Base-by-base conservation (phyloP, 2,888 invertebrate species). In the Eupithecia subumbrata region DNA sequence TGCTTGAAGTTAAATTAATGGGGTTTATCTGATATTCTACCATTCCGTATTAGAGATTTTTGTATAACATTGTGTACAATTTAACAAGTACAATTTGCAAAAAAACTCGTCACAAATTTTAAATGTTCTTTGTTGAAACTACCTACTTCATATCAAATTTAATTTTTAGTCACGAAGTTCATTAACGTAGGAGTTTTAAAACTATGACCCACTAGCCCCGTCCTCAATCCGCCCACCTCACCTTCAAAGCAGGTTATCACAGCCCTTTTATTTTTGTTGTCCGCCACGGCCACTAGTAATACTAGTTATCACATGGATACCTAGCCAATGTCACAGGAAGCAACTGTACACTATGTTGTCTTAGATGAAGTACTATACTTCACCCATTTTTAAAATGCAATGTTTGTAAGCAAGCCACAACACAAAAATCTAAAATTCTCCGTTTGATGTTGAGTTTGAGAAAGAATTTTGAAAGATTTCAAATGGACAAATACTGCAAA, bases 231-330 rank as follows among this genome's bases (percentile, higher is more conserved):
- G 75, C 14, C 77, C 77, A 75, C 81, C 71, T 69, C 43, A 25
- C 52, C 67, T 76, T 56, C 69, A 75, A 72, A 79, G 75, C 81
- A 78, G 80, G 81, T 82, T 82, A 82, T 80, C 81, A 80, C 78
- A 78, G 80, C 69, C 79, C 77, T 80, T 81, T 80, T 80, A 81
- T 80, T 82, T 82, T 82, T 79, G 78, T 79, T 79, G 76, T 75
- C 77, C 76, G 64, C 74, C 60, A 74, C 76, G 78, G 78, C 76
- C 79, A 78, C 81, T 69, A 71, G 73, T 78, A 78, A 76, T 79
- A 80, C 80, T 78, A 72, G 79, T 81, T 81, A 81, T 80, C 77
- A 79, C 74, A 74, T 76, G 81, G 78, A 79, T 76, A 71, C 11
- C 52, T 67, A 60, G 43, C 34, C 11, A 56, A 72, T 37, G 56